These are phyloP conservation scores for Heterodera filipjevi DNA, from an alignment of 2,888 invertebrate genomes.

Conservation along the genomic window DNA sequence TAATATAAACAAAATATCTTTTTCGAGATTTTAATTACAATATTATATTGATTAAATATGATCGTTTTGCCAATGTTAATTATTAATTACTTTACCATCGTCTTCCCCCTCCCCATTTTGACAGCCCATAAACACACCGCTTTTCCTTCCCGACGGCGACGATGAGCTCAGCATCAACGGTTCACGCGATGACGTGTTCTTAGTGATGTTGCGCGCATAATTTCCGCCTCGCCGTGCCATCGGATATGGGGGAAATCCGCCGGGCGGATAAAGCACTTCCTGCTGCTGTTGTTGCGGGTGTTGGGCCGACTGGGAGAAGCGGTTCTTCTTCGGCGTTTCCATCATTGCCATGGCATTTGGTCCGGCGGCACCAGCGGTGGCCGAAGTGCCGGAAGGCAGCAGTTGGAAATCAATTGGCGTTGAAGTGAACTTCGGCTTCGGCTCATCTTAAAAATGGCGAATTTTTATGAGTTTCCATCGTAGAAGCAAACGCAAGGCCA, in stretches of 20 bases:
- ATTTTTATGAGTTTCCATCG: neutral
- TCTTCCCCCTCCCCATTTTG: no score
- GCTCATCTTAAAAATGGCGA: neutral
- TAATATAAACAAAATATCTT: no score
- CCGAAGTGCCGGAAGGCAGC: neutral
- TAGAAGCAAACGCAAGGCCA: no score
- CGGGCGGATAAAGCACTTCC: neutral
- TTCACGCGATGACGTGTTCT: neutral
- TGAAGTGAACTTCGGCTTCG: constrained; percentile 7
- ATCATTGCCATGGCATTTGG: constrained; percentile 1
- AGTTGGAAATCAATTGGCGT: neutral
- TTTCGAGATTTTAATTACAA: no score
- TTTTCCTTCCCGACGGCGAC: neutral
- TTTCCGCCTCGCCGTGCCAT: neutral
- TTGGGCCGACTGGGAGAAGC: neutral
- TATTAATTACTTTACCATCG: no score
- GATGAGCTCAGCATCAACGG: neutral
- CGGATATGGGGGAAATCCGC: neutral
- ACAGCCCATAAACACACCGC: no score
- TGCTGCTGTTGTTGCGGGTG: neutral
- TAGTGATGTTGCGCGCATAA: constrained; percentile 12
- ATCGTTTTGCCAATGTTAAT: no score
- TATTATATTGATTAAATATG: no score
- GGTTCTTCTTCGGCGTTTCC: constrained; percentile 9
- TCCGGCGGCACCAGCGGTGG: neutral